These are phyloP conservation scores for Pristionchus maxplancki DNA, from an alignment of 2,888 invertebrate species.

Conservation along the genomic window DNA sequence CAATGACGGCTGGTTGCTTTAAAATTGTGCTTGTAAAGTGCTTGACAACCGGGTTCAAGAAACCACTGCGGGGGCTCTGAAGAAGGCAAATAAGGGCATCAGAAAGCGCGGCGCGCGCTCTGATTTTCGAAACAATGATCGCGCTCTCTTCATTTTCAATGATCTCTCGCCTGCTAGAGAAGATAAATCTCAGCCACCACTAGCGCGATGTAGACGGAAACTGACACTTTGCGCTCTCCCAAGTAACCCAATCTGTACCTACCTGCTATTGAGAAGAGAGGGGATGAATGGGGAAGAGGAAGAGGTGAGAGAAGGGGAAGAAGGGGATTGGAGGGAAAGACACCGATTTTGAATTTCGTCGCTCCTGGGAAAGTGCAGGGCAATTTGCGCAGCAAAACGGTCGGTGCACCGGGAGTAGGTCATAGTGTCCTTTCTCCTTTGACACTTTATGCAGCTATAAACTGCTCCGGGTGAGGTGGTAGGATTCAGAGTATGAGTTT, in stretches of 20 bases:
- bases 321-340: neutral
- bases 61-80: neutral
- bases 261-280: neutral
- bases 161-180: no score
- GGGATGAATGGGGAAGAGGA: neutral
- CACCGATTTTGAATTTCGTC: neutral
- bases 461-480: no score
- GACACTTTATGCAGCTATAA: neutral
- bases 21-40: no score
- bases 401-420: neutral
- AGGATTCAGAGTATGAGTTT: no score
- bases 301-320: neutral
- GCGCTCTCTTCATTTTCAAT: neutral
- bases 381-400: neutral
- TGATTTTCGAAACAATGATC: constrained; percentile 3
- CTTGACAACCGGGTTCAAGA: neutral
- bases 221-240: neutral
- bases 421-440: neutral
- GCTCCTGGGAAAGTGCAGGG: neutral
- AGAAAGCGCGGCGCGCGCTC: neutral
- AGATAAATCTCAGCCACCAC: neutral
- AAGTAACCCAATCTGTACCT: neutral
- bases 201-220: neutral
- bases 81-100: neutral
- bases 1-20: no score